A percentile compares a stretch with the other conserved stretches of the same genome.
Evolutionary conservation across 1,140 invertebrate species (phyloP).

Genomic region (Macrobrachium nipponense): DNA sequence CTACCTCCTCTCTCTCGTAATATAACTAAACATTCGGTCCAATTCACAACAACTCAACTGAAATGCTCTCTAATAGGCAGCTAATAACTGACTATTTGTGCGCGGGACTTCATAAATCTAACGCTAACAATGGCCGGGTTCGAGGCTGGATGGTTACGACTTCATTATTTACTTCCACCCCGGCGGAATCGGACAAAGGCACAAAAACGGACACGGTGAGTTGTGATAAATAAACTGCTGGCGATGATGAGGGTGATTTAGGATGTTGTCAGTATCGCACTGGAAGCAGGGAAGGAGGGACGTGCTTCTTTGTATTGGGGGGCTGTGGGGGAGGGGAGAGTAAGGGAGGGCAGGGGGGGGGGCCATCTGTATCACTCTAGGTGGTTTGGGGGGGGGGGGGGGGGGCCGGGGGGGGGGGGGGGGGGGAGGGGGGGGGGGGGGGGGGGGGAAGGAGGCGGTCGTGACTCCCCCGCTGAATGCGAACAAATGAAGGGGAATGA

Average conservation of each 20-base stretch:
- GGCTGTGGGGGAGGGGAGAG: too few relatives aligned
- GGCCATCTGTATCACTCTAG: background rate
- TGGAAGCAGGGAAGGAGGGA: background rate
- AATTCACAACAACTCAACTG: constrained; percentile 59
- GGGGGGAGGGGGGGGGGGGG: too few relatives aligned
- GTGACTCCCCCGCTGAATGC: background rate
- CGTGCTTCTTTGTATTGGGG: too few relatives aligned
- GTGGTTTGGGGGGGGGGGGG: too few relatives aligned
- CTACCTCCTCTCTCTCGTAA: constrained; percentile 8
- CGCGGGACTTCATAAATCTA: constrained; percentile 58
- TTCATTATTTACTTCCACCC: constrained; percentile 60
- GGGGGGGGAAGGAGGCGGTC: background rate
- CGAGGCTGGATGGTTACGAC: constrained; percentile 35
- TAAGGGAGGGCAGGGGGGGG: too few relatives aligned
- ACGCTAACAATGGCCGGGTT: constrained; percentile 31
- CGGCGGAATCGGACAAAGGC: constrained; percentile 54
- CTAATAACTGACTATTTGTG: constrained; percentile 59
- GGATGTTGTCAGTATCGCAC: constrained; percentile 33
- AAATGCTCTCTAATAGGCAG: constrained; percentile 60
- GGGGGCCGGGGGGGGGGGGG: too few relatives aligned
- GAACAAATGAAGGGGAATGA: constrained; percentile 2
- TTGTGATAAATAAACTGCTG: constrained; percentile 56
- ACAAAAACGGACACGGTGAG: constrained; percentile 50
- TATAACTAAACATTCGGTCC: constrained; percentile 49
- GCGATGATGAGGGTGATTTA: constrained; percentile 51